A percentile compares a stretch with the other conserved stretches of the same genome.
These are phyloP conservation scores for Drosophila lowei DNA, from an alignment of 1,140 invertebrate species.

Conservation along the genomic window DNA sequence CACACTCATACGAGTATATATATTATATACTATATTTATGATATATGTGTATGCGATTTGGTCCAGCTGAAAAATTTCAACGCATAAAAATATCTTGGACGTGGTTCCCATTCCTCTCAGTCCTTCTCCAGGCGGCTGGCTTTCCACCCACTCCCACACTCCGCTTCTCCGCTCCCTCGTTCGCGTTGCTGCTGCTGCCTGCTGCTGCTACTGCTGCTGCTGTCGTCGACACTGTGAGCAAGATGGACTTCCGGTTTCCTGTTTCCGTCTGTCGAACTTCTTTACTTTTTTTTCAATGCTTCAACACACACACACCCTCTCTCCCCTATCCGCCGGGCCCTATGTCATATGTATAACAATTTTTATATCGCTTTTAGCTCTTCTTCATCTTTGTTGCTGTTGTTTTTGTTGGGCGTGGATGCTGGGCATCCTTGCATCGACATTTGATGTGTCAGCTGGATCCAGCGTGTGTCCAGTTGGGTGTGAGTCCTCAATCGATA, in stretches of 20 bases:
- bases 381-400: slow-evolving; percentile 36
- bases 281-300: slow-evolving; percentile 79
- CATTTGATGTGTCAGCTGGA: slow-evolving; percentile 71
- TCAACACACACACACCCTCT: slow-evolving; percentile 47
- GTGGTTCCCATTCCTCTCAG: slow-evolving; percentile 17
- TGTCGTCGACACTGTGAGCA: slow-evolving; percentile 81
- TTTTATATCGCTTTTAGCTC: slow-evolving; percentile 70
- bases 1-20: slow-evolving; percentile 13
- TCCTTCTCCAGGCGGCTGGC: neutral
- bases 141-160: neutral
- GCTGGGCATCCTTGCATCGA: slow-evolving; percentile 58
- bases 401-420: slow-evolving; percentile 57
- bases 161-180: neutral
- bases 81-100: slow-evolving; percentile 81
- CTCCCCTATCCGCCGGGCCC: slow-evolving; percentile 22
- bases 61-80: slow-evolving; percentile 81
- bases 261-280: slow-evolving; percentile 83
- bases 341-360: slow-evolving; percentile 60
- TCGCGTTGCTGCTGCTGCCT: neutral
- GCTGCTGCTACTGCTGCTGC: slow-evolving; percentile 42
- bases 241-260: slow-evolving; percentile 83
- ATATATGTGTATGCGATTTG: slow-evolving; percentile 68
- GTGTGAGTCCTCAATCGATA: slow-evolving; percentile 70
- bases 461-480: slow-evolving; percentile 26
- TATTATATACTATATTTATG: slow-evolving; percentile 42